Evolutionary conservation across 2,797 vertebrate species (phyloP).

Genomic region (Schizothorax lantsangensis): DNA sequence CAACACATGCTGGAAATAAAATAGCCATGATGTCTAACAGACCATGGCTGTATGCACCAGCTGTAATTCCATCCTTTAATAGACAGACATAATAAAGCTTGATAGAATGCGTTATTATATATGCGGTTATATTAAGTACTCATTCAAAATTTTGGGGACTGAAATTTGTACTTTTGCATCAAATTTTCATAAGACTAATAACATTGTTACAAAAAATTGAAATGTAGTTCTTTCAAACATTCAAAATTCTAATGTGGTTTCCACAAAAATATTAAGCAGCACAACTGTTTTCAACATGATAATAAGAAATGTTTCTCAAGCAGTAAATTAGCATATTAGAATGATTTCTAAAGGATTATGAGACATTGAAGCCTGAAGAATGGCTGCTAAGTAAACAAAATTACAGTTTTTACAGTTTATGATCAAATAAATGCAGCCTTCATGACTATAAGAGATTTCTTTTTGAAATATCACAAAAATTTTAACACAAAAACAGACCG

Average conservation of each 20-base stretch:
- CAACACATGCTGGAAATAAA: slow-evolving; percentile 51
- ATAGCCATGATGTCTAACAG: slow-evolving; percentile 21
- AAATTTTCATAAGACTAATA: neutral
- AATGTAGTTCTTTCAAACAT: neutral
- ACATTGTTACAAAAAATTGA: neutral
- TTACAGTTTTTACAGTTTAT: neutral
- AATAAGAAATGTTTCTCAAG: neutral
- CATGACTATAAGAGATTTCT: neutral
- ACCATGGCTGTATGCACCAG: slow-evolving; percentile 17
- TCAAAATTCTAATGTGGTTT: neutral
- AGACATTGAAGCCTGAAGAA: neutral
- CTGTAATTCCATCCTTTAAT: slow-evolving; percentile 34
- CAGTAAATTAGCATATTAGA: neutral
- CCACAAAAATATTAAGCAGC: neutral
- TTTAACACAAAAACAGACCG: neutral
- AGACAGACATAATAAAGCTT: slow-evolving; percentile 15
- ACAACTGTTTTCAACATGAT: neutral
- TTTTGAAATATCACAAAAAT: neutral
- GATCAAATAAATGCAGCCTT: neutral
- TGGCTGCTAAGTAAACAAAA: no score
- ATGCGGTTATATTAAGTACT: neutral
- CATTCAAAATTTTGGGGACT: neutral
- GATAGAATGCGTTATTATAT: neutral
- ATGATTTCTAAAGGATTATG: neutral
- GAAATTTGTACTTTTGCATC: neutral